Percentiles rank a stretch among this genome's conserved stretches.
phyloP scores from a whole-genome alignment of 2,888 invertebrate genomes.

The Loripinus fragilis region DNA sequence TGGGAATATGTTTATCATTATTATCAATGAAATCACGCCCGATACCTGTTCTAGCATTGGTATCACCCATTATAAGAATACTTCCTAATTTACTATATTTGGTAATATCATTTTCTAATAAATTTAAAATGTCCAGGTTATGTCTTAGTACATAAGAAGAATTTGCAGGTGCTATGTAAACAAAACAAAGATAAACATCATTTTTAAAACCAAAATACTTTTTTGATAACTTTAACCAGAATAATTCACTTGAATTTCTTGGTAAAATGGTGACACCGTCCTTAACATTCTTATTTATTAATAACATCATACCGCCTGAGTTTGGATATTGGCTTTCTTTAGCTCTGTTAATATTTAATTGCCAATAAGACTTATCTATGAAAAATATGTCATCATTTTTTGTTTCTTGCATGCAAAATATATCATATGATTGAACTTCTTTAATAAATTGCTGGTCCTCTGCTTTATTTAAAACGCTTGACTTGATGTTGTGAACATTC shows the following conservation, averaged over 20 bases:
- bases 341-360: not conserved
- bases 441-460: not conserved
- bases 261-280: not conserved
- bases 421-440: not conserved
- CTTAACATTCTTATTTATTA: not conserved
- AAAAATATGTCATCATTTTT: not conserved
- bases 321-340: not conserved
- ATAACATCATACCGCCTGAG: not conserved
- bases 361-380: not conserved
- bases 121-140: not conserved
- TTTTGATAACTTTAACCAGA: not conserved
- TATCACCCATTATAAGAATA: not conserved
- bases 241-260: not conserved
- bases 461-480: not conserved
- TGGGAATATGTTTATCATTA: not conserved
- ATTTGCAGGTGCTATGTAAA: not conserved
- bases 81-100: not conserved
- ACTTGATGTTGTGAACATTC: not conserved
- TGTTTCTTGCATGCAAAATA: not conserved
- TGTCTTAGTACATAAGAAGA: not conserved
- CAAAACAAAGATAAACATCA: slow-evolving; percentile 3
- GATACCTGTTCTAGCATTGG: not conserved
- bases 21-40: not conserved
- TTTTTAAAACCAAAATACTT: not conserved
- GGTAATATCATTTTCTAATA: not conserved